Conservation (phyloP, 1,140 invertebrate species). For the Hirudo medicinalis region DNA sequence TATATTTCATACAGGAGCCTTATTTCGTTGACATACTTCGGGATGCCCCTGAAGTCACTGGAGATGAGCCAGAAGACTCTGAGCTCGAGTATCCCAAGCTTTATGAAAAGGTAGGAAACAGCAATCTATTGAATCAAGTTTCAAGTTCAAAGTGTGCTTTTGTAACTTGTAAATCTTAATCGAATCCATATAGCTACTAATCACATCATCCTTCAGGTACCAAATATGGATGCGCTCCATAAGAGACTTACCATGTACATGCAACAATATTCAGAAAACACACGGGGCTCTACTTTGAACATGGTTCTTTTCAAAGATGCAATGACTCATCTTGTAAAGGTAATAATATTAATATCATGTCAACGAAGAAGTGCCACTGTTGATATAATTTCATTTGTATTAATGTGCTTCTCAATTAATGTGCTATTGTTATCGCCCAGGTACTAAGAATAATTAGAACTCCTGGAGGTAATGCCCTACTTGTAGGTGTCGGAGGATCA, state of each 20-base stretch:
- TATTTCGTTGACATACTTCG: conserved; percentile 45
- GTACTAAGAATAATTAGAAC: conserved; percentile 89
- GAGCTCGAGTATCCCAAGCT: conserved; percentile 78
- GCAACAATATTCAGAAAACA: conserved; percentile 90
- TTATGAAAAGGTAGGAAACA: conserved; percentile 63
- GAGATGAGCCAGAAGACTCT: conserved; percentile 80
- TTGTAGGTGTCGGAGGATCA: conserved; percentile 87
- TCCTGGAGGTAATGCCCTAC: conserved; percentile 82
- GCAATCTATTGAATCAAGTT: too few species aligned
- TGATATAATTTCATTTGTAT: too few species aligned
- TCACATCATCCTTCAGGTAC: conserved; percentile 22
- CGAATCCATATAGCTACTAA: too few species aligned
- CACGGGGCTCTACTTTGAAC: conserved; percentile 85
- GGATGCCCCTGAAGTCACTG: conserved; percentile 88
- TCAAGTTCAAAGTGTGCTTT: too few species aligned
- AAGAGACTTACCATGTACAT: conserved; percentile 84
- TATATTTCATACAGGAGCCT: conserved; percentile 20
- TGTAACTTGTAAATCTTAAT: too few species aligned
- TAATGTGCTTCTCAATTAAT: too few species aligned
- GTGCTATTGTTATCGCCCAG: background rate
- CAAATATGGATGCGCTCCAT: conserved; percentile 50
- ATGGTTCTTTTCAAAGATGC: conserved; percentile 95
- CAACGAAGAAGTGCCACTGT: too few species aligned
- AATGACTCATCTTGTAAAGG: conserved; percentile 85
- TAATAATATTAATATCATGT: background rate